Percentiles rank a stretch among this genome's conserved stretches.
Evolutionary conservation across 2,113 vertebrate genomes (phyloP).

Genomic region (Tupaia chinensis): DNA sequence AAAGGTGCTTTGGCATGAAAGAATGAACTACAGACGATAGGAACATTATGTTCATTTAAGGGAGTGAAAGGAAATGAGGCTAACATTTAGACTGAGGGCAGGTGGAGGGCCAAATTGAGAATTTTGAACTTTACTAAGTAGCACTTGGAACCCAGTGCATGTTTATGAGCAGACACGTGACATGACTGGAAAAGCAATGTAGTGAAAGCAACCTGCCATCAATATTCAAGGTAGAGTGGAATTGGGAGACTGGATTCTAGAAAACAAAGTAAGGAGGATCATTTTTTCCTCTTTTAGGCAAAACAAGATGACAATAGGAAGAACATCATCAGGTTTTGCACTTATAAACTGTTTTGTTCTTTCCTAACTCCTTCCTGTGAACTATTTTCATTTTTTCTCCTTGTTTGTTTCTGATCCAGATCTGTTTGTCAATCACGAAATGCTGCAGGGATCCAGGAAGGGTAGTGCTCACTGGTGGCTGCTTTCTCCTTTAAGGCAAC

Average conservation of each 20-base stretch:
- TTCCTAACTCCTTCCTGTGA: too few relatives aligned
- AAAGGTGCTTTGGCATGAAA: not conserved
- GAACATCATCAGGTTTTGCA: too few relatives aligned
- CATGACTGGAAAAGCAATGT: too few relatives aligned
- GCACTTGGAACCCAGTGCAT: too few relatives aligned
- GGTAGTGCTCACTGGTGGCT: accelerated
- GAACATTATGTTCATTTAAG: not conserved
- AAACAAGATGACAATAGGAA: not conserved
- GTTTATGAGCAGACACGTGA: not conserved
- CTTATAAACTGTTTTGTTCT: too few relatives aligned
- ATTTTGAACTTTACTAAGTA: not conserved
- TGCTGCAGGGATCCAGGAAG: not conserved
- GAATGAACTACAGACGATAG: not conserved
- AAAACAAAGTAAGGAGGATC: too few relatives aligned
- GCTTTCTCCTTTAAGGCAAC: not conserved
- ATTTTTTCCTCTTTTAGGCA: not conserved
- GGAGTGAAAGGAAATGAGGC: not conserved
- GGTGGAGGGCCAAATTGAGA: not conserved
- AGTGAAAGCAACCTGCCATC: not conserved
- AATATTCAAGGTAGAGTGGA: not conserved
- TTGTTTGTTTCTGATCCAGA: too few relatives aligned
- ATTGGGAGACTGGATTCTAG: not conserved
- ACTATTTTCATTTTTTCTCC: too few relatives aligned
- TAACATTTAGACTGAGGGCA: not conserved
- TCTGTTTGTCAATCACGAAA: not conserved